A percentile compares a stretch with the other conserved stretches of the same genome.
Evolutionary conservation across 2,797 vertebrate species (phyloP).

Genomic region (Thunnus albacares): DNA sequence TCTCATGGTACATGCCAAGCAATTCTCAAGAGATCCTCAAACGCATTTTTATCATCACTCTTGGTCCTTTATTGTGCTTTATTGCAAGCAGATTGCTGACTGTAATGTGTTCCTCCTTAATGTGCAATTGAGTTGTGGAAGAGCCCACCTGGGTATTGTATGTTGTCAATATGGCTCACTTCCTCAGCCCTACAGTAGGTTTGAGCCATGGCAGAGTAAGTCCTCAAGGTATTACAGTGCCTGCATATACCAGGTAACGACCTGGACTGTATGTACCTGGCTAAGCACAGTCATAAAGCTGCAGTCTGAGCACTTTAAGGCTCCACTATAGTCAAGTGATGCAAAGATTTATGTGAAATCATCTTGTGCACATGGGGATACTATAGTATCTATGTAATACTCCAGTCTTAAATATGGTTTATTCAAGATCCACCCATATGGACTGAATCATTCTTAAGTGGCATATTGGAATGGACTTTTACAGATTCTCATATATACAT

Average conservation of each 20-base stretch:
- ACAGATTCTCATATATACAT: background rate
- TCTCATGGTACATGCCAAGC: background rate
- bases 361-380: background rate
- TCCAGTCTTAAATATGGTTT: background rate
- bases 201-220: conserved; percentile 1
- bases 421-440: background rate
- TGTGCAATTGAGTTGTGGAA: conserved; percentile 29
- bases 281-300: background rate
- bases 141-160: conserved; percentile 30
- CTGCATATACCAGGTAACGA: conserved; percentile 30
- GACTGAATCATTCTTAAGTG: background rate
- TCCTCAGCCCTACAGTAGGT: conserved; percentile 2
- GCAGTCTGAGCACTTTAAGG: background rate
- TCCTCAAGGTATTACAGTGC: conserved; percentile 7
- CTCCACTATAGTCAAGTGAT: conserved; percentile 1
- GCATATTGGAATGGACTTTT: background rate
- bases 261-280: background rate
- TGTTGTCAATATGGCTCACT: conserved; percentile 35
- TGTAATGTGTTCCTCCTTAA: conserved; percentile 30
- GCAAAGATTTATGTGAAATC: conserved; percentile 15
- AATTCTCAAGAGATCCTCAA: conserved; percentile 12
- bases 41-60: conserved; percentile 24
- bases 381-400: background rate
- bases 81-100: conserved; percentile 25
- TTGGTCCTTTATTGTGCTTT: conserved; percentile 11